These are phyloP conservation scores for Setipinna tenuifilis DNA, from an alignment of 2,797 vertebrate species.

Conservation along the genomic window DNA sequence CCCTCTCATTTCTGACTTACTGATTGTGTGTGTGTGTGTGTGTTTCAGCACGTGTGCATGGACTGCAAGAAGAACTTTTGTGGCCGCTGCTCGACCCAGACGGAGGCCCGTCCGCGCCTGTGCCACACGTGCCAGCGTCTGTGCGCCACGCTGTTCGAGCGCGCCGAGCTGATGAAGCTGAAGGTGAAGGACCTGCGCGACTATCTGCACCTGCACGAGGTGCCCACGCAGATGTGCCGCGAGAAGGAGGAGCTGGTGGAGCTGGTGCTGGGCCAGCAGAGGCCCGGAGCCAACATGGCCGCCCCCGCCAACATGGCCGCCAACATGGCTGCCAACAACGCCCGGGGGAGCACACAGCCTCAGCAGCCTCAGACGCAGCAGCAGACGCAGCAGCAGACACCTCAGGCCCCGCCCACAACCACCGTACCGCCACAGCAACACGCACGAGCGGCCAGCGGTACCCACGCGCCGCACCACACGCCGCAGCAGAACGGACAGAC, in stretches of 20 bases:
- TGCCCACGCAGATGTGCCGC: conserved; percentile 89
- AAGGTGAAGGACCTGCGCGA: conserved; percentile 93
- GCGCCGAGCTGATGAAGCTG: conserved; percentile 79
- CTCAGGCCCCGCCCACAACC: conserved; percentile 7
- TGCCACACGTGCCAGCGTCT: conserved; percentile 80
- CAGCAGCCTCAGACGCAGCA: conserved; percentile 30
- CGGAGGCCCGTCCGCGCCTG: conserved; percentile 68
- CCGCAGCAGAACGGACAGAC: neutral
- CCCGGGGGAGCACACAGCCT: neutral
- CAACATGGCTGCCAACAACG: conserved; percentile 8
- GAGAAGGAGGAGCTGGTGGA: conserved; percentile 96
- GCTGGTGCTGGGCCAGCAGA: conserved; percentile 86
- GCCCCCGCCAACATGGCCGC: conserved; percentile 33
- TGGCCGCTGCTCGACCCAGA: conserved; percentile 67
- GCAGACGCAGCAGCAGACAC: conserved; percentile 57
- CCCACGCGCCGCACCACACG: neutral
- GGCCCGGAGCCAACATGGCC: conserved; percentile 64
- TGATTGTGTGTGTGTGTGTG: neutral
- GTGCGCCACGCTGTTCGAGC: conserved; percentile 71
- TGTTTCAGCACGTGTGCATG: conserved; percentile 73
- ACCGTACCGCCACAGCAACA: neutral
- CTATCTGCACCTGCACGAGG: conserved; percentile 88
- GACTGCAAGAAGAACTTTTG: conserved; percentile 79
- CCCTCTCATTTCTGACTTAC: too few species aligned
- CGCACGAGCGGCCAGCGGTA: neutral